Base-by-base conservation (phyloP, 2,888 invertebrate species). In the Calameuta pallipes region DNA sequence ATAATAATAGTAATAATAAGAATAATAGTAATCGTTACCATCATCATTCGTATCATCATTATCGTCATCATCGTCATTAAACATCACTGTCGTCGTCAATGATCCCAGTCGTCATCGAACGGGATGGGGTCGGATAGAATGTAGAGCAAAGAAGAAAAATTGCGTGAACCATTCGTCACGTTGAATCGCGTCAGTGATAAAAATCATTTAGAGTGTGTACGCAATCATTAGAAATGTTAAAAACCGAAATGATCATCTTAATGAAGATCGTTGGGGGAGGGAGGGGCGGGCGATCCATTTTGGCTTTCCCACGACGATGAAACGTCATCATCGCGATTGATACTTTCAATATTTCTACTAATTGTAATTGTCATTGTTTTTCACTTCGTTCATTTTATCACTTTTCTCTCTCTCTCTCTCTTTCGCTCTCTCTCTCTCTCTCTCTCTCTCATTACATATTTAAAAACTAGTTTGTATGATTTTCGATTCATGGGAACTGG, bases 1-100 rank as follows among this genome's bases (percentile, higher is more conserved):
- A 82, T 82, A 82, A 82, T 82, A 81, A 80, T 78, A 79, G 76
- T 79, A 78, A 80, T 78, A 77, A 77, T 80, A 80, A 79, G 79
- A 80, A 81, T 81, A 80, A 80, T 82, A 80, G 80, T 82, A 81
- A 81, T 80, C 81, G 82, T 81, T 80, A 81, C 80, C 79, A 83
- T 82, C 81, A 78, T 80, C 80, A 75, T 81, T 78, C 71, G 56
- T 56, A 56, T 56, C 56, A 56, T 56, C 79, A 80, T 80, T 79
- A 82, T 82, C 81, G 78, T 81, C 80, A 69, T 81, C 79, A 77
- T 82, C 75, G 80, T 80, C 80, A 81, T 81, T 81, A 79, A 82
- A 81, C 79, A 80, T 81, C 81, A 82, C 82, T 80, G 81, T 81
- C 80, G 78, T 81, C 81, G 80, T 80, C 81, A 74, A 80, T 81